Percentiles rank a stretch among this genome's conserved stretches.
Evolutionary conservation across 2,888 invertebrate genomes (phyloP).

Genomic region (Leptogaster cylindrica): DNA sequence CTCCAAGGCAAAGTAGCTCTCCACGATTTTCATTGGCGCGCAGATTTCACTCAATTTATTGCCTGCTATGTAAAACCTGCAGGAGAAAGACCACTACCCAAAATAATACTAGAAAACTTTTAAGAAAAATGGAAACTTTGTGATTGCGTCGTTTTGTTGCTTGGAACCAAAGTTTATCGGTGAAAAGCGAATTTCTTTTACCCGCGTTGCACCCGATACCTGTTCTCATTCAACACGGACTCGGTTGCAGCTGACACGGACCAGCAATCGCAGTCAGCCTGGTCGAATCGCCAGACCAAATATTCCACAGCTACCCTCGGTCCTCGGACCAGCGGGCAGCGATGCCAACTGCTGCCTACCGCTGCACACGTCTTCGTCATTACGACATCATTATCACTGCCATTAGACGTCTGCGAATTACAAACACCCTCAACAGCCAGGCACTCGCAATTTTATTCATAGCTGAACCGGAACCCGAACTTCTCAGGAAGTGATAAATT

Average conservation of each 20-base stretch:
- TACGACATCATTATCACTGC: conserved; percentile 46
- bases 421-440: conserved; percentile 11
- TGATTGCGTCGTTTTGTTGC: background rate
- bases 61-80: no score
- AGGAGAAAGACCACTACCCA: no score
- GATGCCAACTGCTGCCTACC: conserved; percentile 5
- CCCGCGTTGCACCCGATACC: no score
- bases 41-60: no score
- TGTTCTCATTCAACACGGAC: background rate
- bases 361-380: conserved; percentile 43
- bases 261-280: background rate
- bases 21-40: conserved; percentile 40
- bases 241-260: background rate
- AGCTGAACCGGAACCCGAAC: conserved; percentile 28
- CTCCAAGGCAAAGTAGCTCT: conserved; percentile 44
- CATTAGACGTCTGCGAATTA: conserved; percentile 43
- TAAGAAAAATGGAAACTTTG: conserved; percentile 16
- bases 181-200: background rate
- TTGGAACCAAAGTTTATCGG: conserved; percentile 23
- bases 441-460: conserved; percentile 34
- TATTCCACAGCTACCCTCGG: conserved; percentile 3
- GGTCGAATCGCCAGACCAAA: background rate
- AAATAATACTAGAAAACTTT: no score
- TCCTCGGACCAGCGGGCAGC: conserved; percentile 4
- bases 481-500: conserved; percentile 30